Evolutionary conservation across 2,113 vertebrate genomes (phyloP).

Genomic region (Sakesphorus luctuosus): DNA sequence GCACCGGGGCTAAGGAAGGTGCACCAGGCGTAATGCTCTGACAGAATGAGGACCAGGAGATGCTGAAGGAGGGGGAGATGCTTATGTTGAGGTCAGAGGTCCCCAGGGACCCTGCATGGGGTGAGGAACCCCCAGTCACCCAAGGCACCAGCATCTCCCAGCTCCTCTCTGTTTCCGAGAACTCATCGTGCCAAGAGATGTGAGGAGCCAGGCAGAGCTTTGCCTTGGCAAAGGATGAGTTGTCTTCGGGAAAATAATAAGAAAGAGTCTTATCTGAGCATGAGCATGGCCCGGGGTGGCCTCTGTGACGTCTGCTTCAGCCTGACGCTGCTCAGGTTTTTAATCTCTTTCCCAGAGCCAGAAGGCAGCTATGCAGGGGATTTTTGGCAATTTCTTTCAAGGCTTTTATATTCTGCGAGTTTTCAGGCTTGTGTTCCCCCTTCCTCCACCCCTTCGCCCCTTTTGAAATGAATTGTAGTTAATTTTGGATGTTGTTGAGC

Average conservation of each 20-base stretch:
- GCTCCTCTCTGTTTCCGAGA: neutral
- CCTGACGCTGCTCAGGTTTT: slow-evolving; percentile 29
- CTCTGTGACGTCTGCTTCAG: slow-evolving; percentile 22
- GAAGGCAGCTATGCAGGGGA: slow-evolving; percentile 39
- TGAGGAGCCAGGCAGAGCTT: neutral
- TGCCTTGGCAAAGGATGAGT: neutral
- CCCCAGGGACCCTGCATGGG: fast-evolving
- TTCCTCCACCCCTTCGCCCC: neutral
- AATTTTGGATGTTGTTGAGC: slow-evolving; percentile 44
- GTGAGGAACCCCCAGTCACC: neutral
- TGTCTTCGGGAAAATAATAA: neutral
- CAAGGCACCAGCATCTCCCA: fast-evolving
- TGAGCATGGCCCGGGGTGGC: slow-evolving; percentile 5
- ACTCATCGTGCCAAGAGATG: fast-evolving
- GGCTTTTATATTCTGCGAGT: slow-evolving; percentile 29
- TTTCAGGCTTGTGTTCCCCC: neutral
- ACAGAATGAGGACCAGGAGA: neutral
- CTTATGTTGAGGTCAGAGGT: neutral
- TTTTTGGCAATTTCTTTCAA: slow-evolving; percentile 33
- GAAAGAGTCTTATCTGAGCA: neutral
- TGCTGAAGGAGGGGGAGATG: neutral
- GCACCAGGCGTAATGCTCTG: neutral
- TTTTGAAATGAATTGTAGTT: slow-evolving; percentile 52
- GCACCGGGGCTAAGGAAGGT: neutral
- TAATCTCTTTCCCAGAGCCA: slow-evolving; percentile 35